These are phyloP conservation scores for Drosophila willistoni DNA, from an alignment of 1,140 invertebrate species.

Conservation along the genomic window DNA sequence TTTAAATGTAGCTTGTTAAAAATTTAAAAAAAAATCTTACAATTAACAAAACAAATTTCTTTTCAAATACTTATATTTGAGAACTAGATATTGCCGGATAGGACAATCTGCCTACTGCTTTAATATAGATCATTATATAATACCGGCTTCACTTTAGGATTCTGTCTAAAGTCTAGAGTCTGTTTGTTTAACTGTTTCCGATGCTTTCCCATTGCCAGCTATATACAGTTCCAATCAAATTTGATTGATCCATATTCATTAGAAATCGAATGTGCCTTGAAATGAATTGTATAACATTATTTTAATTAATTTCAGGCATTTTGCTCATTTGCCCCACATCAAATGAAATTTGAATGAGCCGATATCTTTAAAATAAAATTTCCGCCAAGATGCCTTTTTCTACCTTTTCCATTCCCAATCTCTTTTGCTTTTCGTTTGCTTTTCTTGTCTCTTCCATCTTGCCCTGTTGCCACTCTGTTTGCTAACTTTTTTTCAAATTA, in stretches of 20 bases:
- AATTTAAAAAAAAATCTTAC: background rate
- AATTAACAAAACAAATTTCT: background rate
- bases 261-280: too few species aligned
- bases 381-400: conserved; percentile 25
- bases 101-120: too few species aligned
- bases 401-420: conserved; percentile 18
- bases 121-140: too few species aligned
- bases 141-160: too few species aligned
- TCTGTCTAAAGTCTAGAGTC: too few species aligned
- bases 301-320: conserved; percentile 2
- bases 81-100: too few species aligned
- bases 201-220: background rate
- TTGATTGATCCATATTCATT: too few species aligned
- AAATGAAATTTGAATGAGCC: conserved; percentile 3
- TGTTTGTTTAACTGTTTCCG: too few species aligned
- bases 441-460: conserved; percentile 13
- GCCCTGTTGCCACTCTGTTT: background rate
- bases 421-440: conserved; percentile 24
- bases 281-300: background rate
- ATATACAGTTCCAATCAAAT: too few species aligned
- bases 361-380: conserved; percentile 42
- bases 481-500: conserved; percentile 48
- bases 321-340: background rate
- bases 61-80: too few species aligned
- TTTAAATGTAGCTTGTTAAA: background rate